These are phyloP conservation scores for Elgaria multicarinata DNA, from an alignment of 2,113 vertebrate genomes.

Conservation along the genomic window DNA sequence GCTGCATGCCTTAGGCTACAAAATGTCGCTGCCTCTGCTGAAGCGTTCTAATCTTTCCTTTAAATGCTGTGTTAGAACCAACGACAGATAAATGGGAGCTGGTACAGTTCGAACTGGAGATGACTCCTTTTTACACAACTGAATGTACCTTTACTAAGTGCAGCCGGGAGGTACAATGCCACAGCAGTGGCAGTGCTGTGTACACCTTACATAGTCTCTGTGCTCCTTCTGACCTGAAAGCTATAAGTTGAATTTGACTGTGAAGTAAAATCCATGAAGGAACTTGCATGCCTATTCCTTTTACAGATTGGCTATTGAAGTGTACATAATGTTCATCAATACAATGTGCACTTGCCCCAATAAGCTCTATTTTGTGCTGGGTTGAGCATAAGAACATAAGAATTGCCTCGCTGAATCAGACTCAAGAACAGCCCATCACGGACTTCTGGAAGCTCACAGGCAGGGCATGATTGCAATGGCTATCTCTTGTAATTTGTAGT, in stretches of 20 bases:
- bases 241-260: not conserved
- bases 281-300: conserved; percentile 15
- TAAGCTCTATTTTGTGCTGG: not conserved
- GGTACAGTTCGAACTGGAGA: conserved; percentile 36
- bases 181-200: not conserved
- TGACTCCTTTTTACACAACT: not conserved
- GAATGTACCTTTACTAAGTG: not conserved
- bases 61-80: conserved; percentile 62
- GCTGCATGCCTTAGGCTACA: conserved; percentile 64
- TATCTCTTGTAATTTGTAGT: not conserved
- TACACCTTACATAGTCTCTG: not conserved
- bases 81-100: conserved; percentile 58
- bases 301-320: conserved; percentile 46
- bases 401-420: not conserved
- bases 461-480: not conserved
- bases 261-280: not conserved
- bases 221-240: conserved; percentile 7
- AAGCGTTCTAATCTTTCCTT: conserved; percentile 61
- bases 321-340: conserved; percentile 11
- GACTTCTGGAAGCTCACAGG: not conserved
- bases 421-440: too few species aligned
- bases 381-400: not conserved
- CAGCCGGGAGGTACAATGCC: not conserved
- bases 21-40: conserved; percentile 62
- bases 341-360: conserved; percentile 10